A percentile compares a stretch with the other conserved stretches of the same genome.
phyloP scores from a whole-genome alignment of 2,113 vertebrate species.

The Gobio gobio region DNA sequence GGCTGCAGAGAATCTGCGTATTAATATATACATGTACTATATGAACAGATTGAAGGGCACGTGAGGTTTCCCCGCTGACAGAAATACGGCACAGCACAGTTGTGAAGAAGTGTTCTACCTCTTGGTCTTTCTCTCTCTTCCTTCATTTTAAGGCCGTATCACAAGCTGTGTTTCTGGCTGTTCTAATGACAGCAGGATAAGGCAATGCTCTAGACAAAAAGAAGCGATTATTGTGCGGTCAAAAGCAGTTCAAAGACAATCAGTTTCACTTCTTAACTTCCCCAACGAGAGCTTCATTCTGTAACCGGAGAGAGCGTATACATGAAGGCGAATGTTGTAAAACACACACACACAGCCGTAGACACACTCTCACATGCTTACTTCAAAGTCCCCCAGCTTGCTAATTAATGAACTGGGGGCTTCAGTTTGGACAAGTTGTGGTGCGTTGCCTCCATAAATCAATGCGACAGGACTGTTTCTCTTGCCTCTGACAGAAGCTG shows the following conservation, averaged over 20 bases:
- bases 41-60: not conserved
- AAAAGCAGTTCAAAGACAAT: slow-evolving; percentile 98
- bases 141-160: slow-evolving; percentile 4
- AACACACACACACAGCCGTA: slow-evolving; percentile 53
- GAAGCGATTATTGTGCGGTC: slow-evolving; percentile 96
- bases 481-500: slow-evolving; percentile 94
- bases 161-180: slow-evolving; percentile 13
- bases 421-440: slow-evolving; percentile 99
- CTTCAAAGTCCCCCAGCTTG: slow-evolving; percentile 98
- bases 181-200: slow-evolving; percentile 90
- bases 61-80: slow-evolving; percentile 68
- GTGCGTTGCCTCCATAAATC: slow-evolving; percentile 99
- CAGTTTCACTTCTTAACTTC: slow-evolving; percentile 79
- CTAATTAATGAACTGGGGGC: slow-evolving; percentile 99
- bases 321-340: slow-evolving; percentile 92
- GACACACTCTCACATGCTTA: slow-evolving; percentile 73
- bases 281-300: slow-evolving; percentile 89
- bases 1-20: not conserved
- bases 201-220: slow-evolving; percentile 92
- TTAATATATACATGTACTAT: not conserved
- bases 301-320: slow-evolving; percentile 73
- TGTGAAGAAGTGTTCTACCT: slow-evolving; percentile 92
- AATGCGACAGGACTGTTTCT: slow-evolving; percentile 97
- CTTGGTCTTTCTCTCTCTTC: slow-evolving; percentile 80
- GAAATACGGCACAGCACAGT: slow-evolving; percentile 93